These are phyloP conservation scores for Osedax fenrisi DNA, from an alignment of 2,888 invertebrate species.

Conservation along the genomic window DNA sequence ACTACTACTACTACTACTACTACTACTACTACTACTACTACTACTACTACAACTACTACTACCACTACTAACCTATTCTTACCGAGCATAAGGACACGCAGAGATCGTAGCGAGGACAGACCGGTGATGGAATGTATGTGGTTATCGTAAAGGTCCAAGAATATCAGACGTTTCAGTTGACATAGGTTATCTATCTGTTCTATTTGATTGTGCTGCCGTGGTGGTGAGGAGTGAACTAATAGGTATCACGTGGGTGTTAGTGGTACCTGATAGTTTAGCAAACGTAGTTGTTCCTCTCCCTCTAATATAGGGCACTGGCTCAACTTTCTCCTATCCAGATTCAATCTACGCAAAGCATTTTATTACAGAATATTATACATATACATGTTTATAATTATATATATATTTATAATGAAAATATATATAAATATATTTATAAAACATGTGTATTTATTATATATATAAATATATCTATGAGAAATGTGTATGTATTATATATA, in stretches of 20 bases:
- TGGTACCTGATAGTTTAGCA: slow-evolving; percentile 63
- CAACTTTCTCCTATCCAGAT: slow-evolving; percentile 55
- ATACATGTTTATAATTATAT: too few relatives aligned
- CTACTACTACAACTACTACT: too few relatives aligned
- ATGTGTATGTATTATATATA: too few relatives aligned
- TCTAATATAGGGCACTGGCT: slow-evolving; percentile 71
- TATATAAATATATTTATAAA: too few relatives aligned
- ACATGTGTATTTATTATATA: too few relatives aligned
- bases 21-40: too few relatives aligned
- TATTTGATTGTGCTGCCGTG: slow-evolving; percentile 73
- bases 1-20: too few relatives aligned
- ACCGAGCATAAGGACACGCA: slow-evolving; percentile 74
- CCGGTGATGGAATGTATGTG: slow-evolving; percentile 75
- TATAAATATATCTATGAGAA: too few relatives aligned
- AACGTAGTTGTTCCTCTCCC: slow-evolving; percentile 66
- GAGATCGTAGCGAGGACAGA: slow-evolving; percentile 64
- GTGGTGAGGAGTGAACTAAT: too few relatives aligned
- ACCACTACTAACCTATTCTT: slow-evolving; percentile 91
- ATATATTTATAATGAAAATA: too few relatives aligned
- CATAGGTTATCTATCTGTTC: slow-evolving; percentile 60
- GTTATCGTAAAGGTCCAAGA: slow-evolving; percentile 85
- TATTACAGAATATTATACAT: too few relatives aligned
- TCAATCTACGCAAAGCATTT: too few relatives aligned
- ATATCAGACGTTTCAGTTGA: slow-evolving; percentile 67
- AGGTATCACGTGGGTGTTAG: background rate